Percentiles rank a stretch among this genome's conserved stretches.
Conservation (phyloP, 2,888 invertebrate species). For the Odontomyia ornata region DNA sequence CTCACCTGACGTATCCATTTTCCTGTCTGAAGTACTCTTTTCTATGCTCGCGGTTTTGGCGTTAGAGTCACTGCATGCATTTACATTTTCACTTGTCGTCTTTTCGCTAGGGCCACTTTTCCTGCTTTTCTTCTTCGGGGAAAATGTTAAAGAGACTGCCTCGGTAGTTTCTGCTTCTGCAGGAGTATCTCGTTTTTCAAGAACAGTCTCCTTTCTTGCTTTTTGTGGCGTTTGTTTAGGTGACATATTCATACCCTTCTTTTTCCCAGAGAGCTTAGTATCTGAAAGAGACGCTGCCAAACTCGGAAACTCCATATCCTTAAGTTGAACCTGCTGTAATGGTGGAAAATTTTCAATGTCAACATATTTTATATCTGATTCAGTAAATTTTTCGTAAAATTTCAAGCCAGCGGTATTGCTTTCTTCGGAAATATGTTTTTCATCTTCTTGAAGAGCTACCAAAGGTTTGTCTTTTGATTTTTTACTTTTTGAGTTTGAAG, state of each 20-base stretch:
- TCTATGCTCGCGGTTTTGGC: not conserved
- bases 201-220: conserved; percentile 6
- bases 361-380: not conserved
- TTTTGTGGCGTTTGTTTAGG: conserved; percentile 37
- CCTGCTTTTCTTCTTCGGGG: conserved; percentile 42
- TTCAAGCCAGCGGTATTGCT: not conserved
- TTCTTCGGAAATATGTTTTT: not conserved
- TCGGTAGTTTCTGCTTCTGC: conserved; percentile 31
- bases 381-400: conserved; percentile 46
- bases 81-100: not conserved
- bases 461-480: conserved; percentile 32
- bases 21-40: not conserved
- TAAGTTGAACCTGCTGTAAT: conserved; percentile 5
- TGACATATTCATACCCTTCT: conserved; percentile 23
- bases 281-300: conserved; percentile 33
- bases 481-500: conserved; percentile 41
- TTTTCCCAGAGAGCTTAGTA: conserved; percentile 21
- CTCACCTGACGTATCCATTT: not conserved
- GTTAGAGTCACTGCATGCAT: not conserved
- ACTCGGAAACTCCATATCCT: conserved; percentile 42
- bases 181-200: conserved; percentile 6
- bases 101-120: not conserved
- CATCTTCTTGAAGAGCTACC: conserved; percentile 40
- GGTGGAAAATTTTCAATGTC: conserved; percentile 37
- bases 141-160: conserved; percentile 24